Evolutionary conservation across 1,140 invertebrate genomes (phyloP), one percentile per base, ranked within the genome.

Genomic region (Drosophila virilis): DNA sequence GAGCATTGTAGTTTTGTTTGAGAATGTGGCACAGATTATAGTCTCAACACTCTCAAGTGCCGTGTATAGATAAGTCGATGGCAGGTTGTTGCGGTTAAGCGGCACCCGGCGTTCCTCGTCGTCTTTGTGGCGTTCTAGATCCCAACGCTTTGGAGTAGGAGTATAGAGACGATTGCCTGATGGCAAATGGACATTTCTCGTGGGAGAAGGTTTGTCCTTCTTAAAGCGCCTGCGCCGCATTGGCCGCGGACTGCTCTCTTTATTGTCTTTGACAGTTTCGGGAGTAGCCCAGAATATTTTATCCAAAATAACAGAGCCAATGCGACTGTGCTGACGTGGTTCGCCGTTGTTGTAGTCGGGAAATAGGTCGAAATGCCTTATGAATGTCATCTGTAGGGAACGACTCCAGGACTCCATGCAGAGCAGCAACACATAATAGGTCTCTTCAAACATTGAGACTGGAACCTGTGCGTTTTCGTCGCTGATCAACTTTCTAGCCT

Each of bases 21-120:
- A 80, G 22, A 85, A 86, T 5, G 46, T 10, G 35, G 70, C 82
- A 50, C 82, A 85, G 1, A 74, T 51, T 7, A 86, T 78, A 3
- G 40, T 48, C 15, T 85, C 74, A 0, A 60, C 57, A 6, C 8
- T 9, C 22, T 52, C 46, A 0, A 15, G 2, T 0, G 68, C 64
- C n/a, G 62, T 73, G 13, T 81, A 86, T 0, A 85, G 0, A 15
- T 75, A 85, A 0, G n/a, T n/a, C 7, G 82, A 81, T 0, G 82
- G 82, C n/a, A 81, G 12, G 5, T 42, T 64, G 0, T 69, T 33
- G 4, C 75, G 40, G 12, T 45, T 50, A 8, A 85, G 40, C 1
- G 37, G n/a, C 7, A 57, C 42, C 9, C 82, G 78, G n/a, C 66
- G 48, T 10, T 65, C 43, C 12, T 85, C 82, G 28, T 85, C 82